Evolutionary conservation across 2,797 vertebrate genomes (phyloP).

Genomic region (Oryzias dopingdopingensis): DNA sequence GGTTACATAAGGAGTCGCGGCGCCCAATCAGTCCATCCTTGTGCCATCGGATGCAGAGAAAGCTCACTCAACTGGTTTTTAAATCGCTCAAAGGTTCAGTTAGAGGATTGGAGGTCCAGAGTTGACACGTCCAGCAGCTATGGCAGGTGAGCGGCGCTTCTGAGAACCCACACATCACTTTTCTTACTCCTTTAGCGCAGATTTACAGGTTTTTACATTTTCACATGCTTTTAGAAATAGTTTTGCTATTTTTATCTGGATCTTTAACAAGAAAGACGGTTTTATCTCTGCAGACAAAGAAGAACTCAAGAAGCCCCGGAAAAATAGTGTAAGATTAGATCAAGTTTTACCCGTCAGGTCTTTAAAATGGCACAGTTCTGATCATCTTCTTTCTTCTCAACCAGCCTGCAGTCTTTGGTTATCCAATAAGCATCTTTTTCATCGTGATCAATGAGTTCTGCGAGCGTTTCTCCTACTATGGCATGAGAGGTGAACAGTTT

Average conservation of each 20-base stretch:
- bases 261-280: neutral
- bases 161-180: neutral
- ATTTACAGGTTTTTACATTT: neutral
- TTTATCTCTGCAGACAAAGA: conserved; percentile 51
- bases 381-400: neutral
- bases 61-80: conserved; percentile 18
- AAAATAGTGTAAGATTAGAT: conserved; percentile 49
- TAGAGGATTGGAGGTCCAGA: conserved; percentile 14
- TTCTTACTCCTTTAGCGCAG: neutral
- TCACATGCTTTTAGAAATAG: neutral
- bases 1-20: conserved; percentile 41
- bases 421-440: conserved; percentile 91
- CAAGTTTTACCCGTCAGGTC: neutral
- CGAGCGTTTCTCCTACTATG: conserved; percentile 96
- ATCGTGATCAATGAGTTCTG: conserved; percentile 94
- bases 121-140: conserved; percentile 37
- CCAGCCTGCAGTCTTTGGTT: conserved; percentile 69
- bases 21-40: conserved; percentile 1
- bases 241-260: neutral
- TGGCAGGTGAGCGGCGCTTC: conserved; percentile 70
- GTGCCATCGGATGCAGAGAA: neutral
- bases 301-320: conserved; percentile 22
- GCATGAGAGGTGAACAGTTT: conserved; percentile 85
- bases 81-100: conserved; percentile 51
- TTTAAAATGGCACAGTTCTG: neutral